Percentiles rank a stretch among this genome's conserved stretches.
Conservation (phyloP, 2,113 vertebrate genomes). For the Girardinichthys multiradiatus region DNA sequence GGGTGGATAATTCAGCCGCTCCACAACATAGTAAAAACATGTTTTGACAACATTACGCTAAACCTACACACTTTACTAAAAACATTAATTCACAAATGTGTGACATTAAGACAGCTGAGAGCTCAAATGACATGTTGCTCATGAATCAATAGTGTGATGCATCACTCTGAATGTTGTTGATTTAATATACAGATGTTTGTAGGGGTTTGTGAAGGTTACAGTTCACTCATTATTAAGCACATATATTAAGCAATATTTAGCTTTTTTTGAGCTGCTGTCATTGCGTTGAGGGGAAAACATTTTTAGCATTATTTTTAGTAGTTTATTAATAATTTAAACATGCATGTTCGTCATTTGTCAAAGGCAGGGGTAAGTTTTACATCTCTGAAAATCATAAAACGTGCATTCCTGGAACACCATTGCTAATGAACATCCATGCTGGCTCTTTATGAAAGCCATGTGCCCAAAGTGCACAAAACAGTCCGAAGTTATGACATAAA, state of each 20-base stretch:
- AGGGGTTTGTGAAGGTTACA: not conserved
- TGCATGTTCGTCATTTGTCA: not conserved
- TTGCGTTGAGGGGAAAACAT: too few relatives aligned
- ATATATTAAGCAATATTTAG: not conserved
- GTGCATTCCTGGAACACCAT: constrained; percentile 58
- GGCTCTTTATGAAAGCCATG: constrained; percentile 73
- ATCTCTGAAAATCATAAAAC: constrained; percentile 47
- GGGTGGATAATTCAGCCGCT: constrained; percentile 61
- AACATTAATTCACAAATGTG: too few relatives aligned
- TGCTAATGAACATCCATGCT: constrained; percentile 68
- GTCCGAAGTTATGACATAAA: constrained; percentile 62
- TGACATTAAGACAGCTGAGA: too few relatives aligned
- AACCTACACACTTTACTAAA: constrained; percentile 44
- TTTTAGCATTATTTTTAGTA: not conserved
- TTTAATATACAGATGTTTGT: not conserved
- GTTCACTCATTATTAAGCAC: not conserved
- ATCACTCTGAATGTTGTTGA: not conserved
- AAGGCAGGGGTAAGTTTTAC: constrained; percentile 5
- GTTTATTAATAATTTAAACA: constrained; percentile 3
- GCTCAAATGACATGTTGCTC: too few relatives aligned
- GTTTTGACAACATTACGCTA: constrained; percentile 65
- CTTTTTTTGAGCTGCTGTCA: not conserved
- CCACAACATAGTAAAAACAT: constrained; percentile 47
- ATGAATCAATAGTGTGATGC: not conserved
- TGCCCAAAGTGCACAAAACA: constrained; percentile 50